These are phyloP conservation scores for Leptinotarsa texana DNA, from an alignment of 1,140 invertebrate species.

Conservation along the genomic window DNA sequence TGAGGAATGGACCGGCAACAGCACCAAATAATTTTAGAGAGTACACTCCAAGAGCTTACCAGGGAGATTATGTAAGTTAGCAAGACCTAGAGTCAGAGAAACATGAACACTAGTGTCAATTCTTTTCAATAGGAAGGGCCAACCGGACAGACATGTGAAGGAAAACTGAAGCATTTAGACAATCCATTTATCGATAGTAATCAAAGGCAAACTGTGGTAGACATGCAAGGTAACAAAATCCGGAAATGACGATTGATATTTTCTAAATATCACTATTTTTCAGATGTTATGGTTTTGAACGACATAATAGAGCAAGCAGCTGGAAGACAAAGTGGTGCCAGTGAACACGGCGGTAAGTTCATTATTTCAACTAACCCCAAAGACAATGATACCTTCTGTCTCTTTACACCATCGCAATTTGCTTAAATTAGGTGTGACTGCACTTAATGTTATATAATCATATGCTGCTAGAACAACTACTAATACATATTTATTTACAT, in stretches of 20 bases:
- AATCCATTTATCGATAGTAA: constrained; percentile 90
- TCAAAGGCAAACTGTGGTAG: constrained; percentile 85
- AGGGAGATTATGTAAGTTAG: constrained; percentile 69
- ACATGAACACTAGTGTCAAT: background rate
- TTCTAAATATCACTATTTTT: constrained; percentile 47
- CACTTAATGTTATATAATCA: constrained; percentile 4
- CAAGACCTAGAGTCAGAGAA: background rate
- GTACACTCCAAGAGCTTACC: constrained; percentile 68
- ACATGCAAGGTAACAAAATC: constrained; percentile 79
- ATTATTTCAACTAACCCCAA: constrained; percentile 25
- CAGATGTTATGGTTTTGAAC: constrained; percentile 97
- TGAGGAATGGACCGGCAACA: constrained; percentile 66
- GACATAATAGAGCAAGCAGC: constrained; percentile 96
- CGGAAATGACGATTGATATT: background rate
- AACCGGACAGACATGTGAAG: constrained; percentile 53
- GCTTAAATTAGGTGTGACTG: constrained; percentile 42
- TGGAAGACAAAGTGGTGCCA: constrained; percentile 75
- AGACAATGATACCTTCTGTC: constrained; percentile 13
- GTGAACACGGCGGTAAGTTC: constrained; percentile 84
- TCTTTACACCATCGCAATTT: constrained; percentile 52
- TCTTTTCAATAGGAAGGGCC: constrained; percentile 50
- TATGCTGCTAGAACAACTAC: constrained; percentile 43
- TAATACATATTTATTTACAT: constrained; percentile 47
- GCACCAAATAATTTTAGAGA: constrained; percentile 64
- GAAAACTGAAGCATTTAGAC: constrained; percentile 85